A percentile compares a stretch with the other conserved stretches of the same genome.
phyloP scores from a whole-genome alignment of 2,113 vertebrate species.

The Hydrochoerus hydrochaeris region DNA sequence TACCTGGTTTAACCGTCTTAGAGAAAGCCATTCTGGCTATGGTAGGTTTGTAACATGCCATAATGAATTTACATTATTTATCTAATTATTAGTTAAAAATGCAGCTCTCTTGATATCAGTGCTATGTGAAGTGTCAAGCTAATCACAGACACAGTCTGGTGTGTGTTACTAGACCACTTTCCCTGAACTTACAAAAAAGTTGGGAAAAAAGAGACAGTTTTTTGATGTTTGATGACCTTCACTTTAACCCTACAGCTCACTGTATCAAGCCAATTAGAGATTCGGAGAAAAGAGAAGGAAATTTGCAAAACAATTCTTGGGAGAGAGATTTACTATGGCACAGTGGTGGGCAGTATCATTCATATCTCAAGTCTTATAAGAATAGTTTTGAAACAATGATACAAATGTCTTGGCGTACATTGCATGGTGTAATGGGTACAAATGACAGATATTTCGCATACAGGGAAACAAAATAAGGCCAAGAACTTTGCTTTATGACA shows the following conservation, averaged over 20 bases:
- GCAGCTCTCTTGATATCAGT: not conserved
- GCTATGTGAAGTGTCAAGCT: not conserved
- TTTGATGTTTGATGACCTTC: not conserved
- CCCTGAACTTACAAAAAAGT: not conserved
- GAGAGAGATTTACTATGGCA: not conserved
- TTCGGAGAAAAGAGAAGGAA: not conserved
- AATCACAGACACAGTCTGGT: no score
- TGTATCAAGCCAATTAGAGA: not conserved
- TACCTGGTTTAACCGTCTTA: not conserved
- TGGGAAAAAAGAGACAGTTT: not conserved
- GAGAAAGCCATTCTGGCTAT: not conserved
- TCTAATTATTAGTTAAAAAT: slow-evolving; percentile 9
- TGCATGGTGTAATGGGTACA: not conserved
- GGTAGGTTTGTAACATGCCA: not conserved
- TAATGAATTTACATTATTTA: not conserved
- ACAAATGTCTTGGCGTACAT: not conserved
- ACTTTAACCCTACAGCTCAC: not conserved
- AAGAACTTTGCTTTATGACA: not conserved
- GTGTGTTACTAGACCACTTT: not conserved
- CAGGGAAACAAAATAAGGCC: not conserved
- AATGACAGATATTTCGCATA: not conserved
- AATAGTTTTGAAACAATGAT: not conserved
- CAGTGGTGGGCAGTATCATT: not conserved
- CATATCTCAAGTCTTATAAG: not conserved
- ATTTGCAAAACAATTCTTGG: not conserved